Percentiles rank a stretch among this genome's conserved stretches.
These are phyloP conservation scores for Atherix ibis DNA, from an alignment of 2,888 invertebrate genomes.

Conservation along the genomic window DNA sequence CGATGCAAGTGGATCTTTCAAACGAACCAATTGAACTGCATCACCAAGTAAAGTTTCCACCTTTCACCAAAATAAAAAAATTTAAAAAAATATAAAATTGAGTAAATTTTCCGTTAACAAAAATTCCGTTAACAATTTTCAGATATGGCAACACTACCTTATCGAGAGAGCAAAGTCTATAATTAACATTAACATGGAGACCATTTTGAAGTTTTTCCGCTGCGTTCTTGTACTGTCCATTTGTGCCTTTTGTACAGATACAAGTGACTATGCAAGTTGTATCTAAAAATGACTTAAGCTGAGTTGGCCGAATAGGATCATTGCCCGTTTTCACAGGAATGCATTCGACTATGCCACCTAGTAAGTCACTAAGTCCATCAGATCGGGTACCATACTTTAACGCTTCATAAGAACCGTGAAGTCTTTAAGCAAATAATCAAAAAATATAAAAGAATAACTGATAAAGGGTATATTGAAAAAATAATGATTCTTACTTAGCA, in stretches of 20 bases:
- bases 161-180: slow-evolving; percentile 47
- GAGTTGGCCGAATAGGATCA: slow-evolving; percentile 43
- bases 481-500: slow-evolving; percentile 54
- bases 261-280: slow-evolving; percentile 77
- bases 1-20: slow-evolving; percentile 49
- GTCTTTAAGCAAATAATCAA: slow-evolving; percentile 34
- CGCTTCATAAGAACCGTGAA: slow-evolving; percentile 87
- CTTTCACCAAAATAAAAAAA: slow-evolving; percentile 23
- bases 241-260: slow-evolving; percentile 32
- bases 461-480: no score
- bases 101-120: not conserved
- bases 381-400: slow-evolving; percentile 79
- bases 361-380: slow-evolving; percentile 75
- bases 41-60: slow-evolving; percentile 57
- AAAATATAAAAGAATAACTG: not conserved
- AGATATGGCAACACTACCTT: slow-evolving; percentile 14
- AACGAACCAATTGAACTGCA: slow-evolving; percentile 50
- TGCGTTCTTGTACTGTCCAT: slow-evolving; percentile 37
- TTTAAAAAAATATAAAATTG: no score
- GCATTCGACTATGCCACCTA: slow-evolving; percentile 78
- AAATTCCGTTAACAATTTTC: not conserved
- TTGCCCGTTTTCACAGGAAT: slow-evolving; percentile 55
- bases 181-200: slow-evolving; percentile 64
- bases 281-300: slow-evolving; percentile 53
- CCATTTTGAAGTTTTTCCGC: slow-evolving; percentile 47